phyloP scores from a whole-genome alignment of 2,113 vertebrate species.

The Formicarius rufipectus region DNA sequence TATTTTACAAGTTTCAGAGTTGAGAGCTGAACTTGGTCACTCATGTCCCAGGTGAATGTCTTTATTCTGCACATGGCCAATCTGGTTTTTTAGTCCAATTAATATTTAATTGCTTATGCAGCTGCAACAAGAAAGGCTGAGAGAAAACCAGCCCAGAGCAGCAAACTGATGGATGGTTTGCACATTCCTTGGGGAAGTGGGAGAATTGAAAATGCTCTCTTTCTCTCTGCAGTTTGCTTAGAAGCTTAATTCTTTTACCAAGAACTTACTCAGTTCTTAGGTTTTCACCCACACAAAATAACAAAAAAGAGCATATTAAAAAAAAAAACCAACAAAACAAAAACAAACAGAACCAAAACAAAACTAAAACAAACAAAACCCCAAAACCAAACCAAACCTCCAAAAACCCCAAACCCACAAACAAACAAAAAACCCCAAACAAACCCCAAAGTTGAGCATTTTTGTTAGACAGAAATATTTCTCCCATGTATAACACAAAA shows the following conservation, averaged over 20 bases:
- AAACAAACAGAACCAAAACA: background rate
- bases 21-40: background rate
- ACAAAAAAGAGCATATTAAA: background rate
- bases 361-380: background rate
- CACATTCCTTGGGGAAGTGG: background rate
- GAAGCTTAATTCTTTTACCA: background rate
- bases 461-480: background rate
- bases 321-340: background rate
- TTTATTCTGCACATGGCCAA: background rate
- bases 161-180: background rate
- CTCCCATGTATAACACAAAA: background rate
- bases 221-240: background rate
- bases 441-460: background rate
- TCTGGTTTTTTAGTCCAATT: constrained; percentile 21
- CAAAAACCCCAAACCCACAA: too few species aligned
- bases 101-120: constrained; percentile 61
- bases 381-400: background rate
- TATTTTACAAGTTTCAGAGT: background rate
- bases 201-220: background rate
- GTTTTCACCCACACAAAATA: background rate
- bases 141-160: background rate
- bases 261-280: background rate
- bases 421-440: background rate
- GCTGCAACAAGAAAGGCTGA: constrained; percentile 15
- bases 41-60: background rate